Percentiles rank a stretch among this genome's conserved stretches.
These are phyloP conservation scores for Drosophila robusta DNA, from an alignment of 2,888 invertebrate species.

Conservation along the genomic window DNA sequence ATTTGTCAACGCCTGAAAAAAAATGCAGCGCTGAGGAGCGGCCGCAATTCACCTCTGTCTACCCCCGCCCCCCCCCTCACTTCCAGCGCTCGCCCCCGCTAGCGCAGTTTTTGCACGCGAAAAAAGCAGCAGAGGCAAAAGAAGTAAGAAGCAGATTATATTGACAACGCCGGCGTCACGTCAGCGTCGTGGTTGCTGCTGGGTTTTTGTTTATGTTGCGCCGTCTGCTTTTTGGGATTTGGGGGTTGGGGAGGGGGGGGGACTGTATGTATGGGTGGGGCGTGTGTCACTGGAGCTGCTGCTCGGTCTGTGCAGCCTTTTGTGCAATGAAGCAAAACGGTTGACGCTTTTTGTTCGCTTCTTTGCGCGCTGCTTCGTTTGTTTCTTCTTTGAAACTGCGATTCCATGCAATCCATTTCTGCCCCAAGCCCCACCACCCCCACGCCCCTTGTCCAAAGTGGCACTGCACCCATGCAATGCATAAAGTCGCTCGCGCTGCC, in stretches of 20 bases:
- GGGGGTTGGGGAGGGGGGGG: neutral
- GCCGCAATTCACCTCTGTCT: neutral
- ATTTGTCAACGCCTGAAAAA: slow-evolving; percentile 78
- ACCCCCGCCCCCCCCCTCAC: neutral
- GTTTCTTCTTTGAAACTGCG: slow-evolving; percentile 55
- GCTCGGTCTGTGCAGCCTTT: slow-evolving; percentile 54
- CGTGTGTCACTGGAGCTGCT: slow-evolving; percentile 30
- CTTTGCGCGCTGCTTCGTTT: slow-evolving; percentile 53
- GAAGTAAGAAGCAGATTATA: slow-evolving; percentile 52
- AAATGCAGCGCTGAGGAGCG: slow-evolving; percentile 49
- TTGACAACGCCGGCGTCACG: slow-evolving; percentile 50
- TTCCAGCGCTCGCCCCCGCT: neutral
- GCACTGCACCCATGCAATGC: slow-evolving; percentile 35
- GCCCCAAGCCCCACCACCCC: neutral
- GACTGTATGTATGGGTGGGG: neutral
- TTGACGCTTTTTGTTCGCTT: slow-evolving; percentile 42
- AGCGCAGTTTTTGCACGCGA: slow-evolving; percentile 14
- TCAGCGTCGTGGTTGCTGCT: slow-evolving; percentile 39
- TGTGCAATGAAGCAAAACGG: slow-evolving; percentile 73
- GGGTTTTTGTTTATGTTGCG: slow-evolving; percentile 42
- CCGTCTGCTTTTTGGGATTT: neutral
- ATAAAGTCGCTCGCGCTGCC: slow-evolving; percentile 5
- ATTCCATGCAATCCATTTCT: slow-evolving; percentile 24
- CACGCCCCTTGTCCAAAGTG: slow-evolving; percentile 3
- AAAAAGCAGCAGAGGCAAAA: slow-evolving; percentile 15